Evolutionary conservation across 2,113 vertebrate species (phyloP).

Genomic region (Rousettus leschenaultii): DNA sequence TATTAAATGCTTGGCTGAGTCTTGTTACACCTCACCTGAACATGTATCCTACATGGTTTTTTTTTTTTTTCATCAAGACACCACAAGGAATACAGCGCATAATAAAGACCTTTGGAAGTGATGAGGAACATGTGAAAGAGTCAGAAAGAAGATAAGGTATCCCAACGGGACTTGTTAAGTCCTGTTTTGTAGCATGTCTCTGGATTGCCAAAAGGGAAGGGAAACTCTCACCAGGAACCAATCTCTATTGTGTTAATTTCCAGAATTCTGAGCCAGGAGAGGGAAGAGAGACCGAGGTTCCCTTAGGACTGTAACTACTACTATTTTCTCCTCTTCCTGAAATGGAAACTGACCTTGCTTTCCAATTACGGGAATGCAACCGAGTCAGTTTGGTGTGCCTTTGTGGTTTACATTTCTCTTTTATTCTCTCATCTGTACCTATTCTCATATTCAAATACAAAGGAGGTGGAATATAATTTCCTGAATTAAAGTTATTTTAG

Average conservation of each 20-base stretch:
- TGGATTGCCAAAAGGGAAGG: not conserved
- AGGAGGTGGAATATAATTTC: not conserved
- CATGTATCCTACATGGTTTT: not conserved
- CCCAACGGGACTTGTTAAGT: slow-evolving; percentile 44
- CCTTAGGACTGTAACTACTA: too few relatives aligned
- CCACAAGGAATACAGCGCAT: not conserved
- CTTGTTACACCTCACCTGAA: not conserved
- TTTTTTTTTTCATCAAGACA: not conserved
- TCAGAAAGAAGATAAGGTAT: not conserved
- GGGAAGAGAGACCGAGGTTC: not conserved
- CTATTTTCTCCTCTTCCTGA: not conserved
- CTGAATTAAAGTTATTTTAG: not conserved
- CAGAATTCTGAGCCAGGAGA: not conserved
- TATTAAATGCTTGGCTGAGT: not conserved
- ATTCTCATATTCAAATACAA: not conserved
- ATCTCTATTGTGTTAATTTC: not conserved
- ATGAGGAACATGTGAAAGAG: not conserved
- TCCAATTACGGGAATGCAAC: not conserved
- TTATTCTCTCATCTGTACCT: not conserved
- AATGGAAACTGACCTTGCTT: not conserved
- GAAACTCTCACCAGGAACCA: not conserved
- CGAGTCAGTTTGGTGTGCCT: not conserved
- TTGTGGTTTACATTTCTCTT: not conserved
- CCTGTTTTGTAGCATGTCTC: not conserved
- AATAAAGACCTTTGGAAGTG: not conserved